phyloP scores from a whole-genome alignment of 2,888 invertebrate genomes.

The Nowickia ferox region DNA sequence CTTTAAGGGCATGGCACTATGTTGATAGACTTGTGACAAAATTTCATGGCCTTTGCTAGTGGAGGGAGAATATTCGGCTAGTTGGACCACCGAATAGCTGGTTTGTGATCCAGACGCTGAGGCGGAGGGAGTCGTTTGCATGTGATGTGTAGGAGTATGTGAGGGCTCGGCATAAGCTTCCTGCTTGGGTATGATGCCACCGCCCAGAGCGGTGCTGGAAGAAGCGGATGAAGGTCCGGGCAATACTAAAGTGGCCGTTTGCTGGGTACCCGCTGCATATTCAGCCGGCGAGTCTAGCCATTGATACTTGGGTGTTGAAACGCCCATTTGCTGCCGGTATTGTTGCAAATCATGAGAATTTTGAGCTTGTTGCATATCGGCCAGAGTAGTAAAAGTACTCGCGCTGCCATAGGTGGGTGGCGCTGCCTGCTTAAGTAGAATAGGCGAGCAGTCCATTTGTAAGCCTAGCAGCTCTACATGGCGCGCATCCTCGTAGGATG shows the following conservation, averaged over 20 bases:
- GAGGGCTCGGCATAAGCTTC: slow-evolving; percentile 83
- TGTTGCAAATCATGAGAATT: slow-evolving; percentile 84
- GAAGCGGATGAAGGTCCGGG: slow-evolving; percentile 85
- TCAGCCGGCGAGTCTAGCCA: slow-evolving; percentile 86
- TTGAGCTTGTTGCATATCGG: slow-evolving; percentile 84
- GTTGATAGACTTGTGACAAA: slow-evolving; percentile 95
- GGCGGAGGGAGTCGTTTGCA: slow-evolving; percentile 77
- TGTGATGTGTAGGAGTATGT: slow-evolving; percentile 76
- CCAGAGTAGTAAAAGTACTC: slow-evolving; percentile 84
- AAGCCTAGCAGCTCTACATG: slow-evolving; percentile 85
- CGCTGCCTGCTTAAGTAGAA: slow-evolving; percentile 86
- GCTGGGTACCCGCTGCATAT: slow-evolving; percentile 81
- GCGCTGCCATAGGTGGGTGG: slow-evolving; percentile 86
- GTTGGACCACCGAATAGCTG: slow-evolving; percentile 87
- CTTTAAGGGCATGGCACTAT: slow-evolving; percentile 93
- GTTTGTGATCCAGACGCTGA: slow-evolving; percentile 69
- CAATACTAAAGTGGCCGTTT: slow-evolving; percentile 83
- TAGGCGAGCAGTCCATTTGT: slow-evolving; percentile 85
- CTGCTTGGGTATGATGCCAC: slow-evolving; percentile 88
- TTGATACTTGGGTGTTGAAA: slow-evolving; percentile 87
- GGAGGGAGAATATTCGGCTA: slow-evolving; percentile 97
- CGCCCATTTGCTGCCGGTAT: slow-evolving; percentile 84
- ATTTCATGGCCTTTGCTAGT: slow-evolving; percentile 98
- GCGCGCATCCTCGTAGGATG: slow-evolving; percentile 81
- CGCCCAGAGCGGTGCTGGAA: slow-evolving; percentile 79